Percentiles rank a stretch among this genome's conserved stretches.
Conservation (phyloP, 2,113 vertebrate genomes). For the Pedetes capensis region DNA sequence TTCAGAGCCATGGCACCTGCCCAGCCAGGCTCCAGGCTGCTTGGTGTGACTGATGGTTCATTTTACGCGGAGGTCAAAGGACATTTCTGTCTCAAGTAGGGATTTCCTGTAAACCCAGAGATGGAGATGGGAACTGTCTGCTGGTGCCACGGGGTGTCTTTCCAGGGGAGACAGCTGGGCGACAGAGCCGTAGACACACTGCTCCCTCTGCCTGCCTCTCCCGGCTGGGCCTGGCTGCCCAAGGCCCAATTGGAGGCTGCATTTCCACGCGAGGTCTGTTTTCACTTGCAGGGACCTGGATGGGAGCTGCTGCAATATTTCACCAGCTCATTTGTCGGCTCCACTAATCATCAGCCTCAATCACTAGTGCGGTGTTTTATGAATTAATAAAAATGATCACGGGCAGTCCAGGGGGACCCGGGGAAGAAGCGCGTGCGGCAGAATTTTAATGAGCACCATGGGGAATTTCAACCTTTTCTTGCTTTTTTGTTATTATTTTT, state of each 20-base stretch:
- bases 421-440: conserved; percentile 76
- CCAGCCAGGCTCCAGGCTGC: background rate
- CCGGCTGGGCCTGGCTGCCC: background rate
- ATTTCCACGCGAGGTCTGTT: conserved; percentile 82
- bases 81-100: background rate
- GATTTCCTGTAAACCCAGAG: background rate
- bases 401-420: conserved; percentile 76
- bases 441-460: conserved; percentile 87
- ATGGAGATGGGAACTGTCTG: background rate
- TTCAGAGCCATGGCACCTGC: background rate
- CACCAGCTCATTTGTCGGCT: conserved; percentile 86
- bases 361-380: conserved; percentile 83
- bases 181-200: background rate
- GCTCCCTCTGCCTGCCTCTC: background rate
- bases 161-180: background rate
- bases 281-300: background rate
- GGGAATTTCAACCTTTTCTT: conserved; percentile 83
- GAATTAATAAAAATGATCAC: conserved; percentile 89
- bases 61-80: background rate
- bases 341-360: conserved; percentile 83
- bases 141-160: background rate
- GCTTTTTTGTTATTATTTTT: conserved; percentile 40
- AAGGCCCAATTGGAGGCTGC: conserved; percentile 69
- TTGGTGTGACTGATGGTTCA: fast-evolving
- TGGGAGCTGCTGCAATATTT: conserved; percentile 81